Evolutionary conservation across 2,113 vertebrate species (phyloP).

Genomic region (Antennarius striatus): DNA sequence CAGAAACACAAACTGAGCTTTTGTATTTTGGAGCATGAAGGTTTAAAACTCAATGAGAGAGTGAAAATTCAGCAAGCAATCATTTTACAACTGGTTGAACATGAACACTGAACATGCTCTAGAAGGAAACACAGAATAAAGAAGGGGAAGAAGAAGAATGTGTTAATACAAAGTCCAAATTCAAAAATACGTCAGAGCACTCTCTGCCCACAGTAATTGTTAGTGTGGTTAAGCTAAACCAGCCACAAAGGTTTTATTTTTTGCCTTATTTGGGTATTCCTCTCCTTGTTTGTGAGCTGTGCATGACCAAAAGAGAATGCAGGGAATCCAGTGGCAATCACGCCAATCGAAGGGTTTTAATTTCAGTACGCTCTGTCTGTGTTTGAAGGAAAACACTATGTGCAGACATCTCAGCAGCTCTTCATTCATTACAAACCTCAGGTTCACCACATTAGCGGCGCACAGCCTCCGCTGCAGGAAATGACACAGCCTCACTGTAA

Average conservation of each 20-base stretch:
- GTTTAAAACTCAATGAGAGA: too few relatives aligned
- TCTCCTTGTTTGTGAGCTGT: constrained; percentile 67
- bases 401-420: constrained; percentile 28
- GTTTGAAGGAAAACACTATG: constrained; percentile 32
- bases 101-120: constrained; percentile 7
- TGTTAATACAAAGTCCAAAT: constrained; percentile 6
- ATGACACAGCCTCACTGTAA: constrained; percentile 30
- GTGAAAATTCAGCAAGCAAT: not conserved
- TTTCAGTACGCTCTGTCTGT: constrained; percentile 42
- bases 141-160: not conserved
- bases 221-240: constrained; percentile 42
- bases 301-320: constrained; percentile 58
- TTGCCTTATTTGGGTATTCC: constrained; percentile 59
- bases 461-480: constrained; percentile 37
- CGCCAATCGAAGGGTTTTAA: constrained; percentile 45
- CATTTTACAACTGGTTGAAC: constrained; percentile 16
- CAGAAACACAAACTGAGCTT: not conserved
- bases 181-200: constrained; percentile 30
- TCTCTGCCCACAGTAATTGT: constrained; percentile 31
- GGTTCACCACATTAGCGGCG: constrained; percentile 18
- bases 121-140: not conserved
- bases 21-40: not conserved
- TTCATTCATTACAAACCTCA: constrained; percentile 41
- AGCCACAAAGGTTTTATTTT: constrained; percentile 48
- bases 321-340: constrained; percentile 65